phyloP scores from a whole-genome alignment of 2,888 invertebrate species.

The Cheilosia soror region DNA sequence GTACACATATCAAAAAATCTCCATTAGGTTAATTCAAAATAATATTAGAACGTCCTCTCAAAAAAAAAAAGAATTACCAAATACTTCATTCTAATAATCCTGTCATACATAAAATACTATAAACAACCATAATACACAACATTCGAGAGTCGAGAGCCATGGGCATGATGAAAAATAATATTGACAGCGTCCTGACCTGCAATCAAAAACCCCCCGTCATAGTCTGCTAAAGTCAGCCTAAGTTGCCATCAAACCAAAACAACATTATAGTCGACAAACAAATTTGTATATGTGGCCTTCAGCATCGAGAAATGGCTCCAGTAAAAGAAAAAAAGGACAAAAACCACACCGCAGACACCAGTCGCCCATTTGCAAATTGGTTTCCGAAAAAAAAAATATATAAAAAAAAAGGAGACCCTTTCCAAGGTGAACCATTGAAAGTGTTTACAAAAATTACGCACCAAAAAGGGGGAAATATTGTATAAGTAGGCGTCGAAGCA shows the following conservation, averaged over 20 bases:
- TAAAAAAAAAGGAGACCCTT: neutral
- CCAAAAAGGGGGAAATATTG: neutral
- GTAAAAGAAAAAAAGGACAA: constrained; percentile 17
- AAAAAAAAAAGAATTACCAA: neutral
- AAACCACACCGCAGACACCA: constrained; percentile 41
- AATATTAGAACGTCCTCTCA: neutral
- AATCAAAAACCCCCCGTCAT: constrained; percentile 47
- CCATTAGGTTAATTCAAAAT: constrained; percentile 15
- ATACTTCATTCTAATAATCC: neutral
- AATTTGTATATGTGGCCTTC: constrained; percentile 18
- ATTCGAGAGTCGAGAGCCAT: neutral
- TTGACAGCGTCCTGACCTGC: constrained; percentile 40
- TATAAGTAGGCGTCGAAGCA: constrained; percentile 33
- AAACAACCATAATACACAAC: neutral
- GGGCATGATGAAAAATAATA: constrained; percentile 28
- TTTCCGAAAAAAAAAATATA: neutral
- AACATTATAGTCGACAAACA: constrained; percentile 27
- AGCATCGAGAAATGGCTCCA: neutral
- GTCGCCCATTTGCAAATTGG: constrained; percentile 54
- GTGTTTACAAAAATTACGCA: constrained; percentile 20
- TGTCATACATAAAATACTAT: constrained; percentile 10
- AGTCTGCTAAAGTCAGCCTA: constrained; percentile 39
- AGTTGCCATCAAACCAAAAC: constrained; percentile 38
- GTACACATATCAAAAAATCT: neutral
- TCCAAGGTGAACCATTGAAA: constrained; percentile 21